phyloP scores from a whole-genome alignment of 2,113 vertebrate species.

The Craseonycteris thonglongyai region DNA sequence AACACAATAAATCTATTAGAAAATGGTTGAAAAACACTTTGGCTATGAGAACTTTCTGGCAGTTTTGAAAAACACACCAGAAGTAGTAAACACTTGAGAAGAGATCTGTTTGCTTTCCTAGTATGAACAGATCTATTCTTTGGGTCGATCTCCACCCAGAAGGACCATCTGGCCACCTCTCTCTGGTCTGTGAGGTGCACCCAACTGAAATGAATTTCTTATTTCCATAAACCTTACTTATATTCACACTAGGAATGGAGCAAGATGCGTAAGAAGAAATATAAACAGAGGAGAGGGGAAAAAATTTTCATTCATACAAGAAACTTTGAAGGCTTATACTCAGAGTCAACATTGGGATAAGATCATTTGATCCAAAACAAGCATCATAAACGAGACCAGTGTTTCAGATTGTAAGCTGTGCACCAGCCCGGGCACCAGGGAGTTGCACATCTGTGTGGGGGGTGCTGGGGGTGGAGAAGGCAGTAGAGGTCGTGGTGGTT shows the following conservation, averaged over 20 bases:
- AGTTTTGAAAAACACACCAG: not conserved
- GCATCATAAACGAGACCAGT: not conserved
- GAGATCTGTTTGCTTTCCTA: not conserved
- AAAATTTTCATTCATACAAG: not conserved
- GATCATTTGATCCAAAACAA: not conserved
- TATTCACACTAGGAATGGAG: not conserved
- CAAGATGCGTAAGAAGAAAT: not conserved
- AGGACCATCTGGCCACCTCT: not conserved
- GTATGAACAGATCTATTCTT: not conserved
- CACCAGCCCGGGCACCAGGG: not conserved
- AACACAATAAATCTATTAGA: not conserved
- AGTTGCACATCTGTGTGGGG: not conserved
- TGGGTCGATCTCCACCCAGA: not conserved
- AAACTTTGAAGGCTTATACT: not conserved
- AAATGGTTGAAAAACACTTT: not conserved
- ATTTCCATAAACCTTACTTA: not conserved
- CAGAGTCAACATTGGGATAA: not conserved
- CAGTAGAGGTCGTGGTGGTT: fast-evolving
- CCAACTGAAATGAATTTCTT: not conserved
- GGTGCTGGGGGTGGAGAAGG: not conserved
- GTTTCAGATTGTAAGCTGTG: not conserved
- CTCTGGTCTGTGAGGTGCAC: not conserved
- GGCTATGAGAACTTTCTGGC: not conserved
- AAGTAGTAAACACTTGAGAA: not conserved
- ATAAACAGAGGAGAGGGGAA: not conserved